phyloP scores from a whole-genome alignment of 2,113 vertebrate genomes.

The Zapornia atra region DNA sequence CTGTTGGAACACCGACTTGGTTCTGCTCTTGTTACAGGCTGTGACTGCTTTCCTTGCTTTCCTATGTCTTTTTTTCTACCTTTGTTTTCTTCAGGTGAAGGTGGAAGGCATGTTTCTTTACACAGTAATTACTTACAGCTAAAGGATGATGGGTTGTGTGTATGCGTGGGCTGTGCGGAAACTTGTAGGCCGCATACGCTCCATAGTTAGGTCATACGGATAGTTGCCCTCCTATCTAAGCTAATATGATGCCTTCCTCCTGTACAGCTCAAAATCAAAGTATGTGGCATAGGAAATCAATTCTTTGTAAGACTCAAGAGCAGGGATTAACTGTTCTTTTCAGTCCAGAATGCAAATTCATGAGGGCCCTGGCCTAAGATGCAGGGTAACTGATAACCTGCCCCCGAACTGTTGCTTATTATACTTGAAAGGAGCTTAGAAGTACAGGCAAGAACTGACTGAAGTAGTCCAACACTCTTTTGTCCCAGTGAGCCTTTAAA shows the following conservation, averaged over 20 bases:
- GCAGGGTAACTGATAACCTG: not conserved
- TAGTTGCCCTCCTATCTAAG: not conserved
- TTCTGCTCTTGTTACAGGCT: not conserved
- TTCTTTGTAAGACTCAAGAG: not conserved
- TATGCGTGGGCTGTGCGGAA: rapidly evolving
- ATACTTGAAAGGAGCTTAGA: not conserved
- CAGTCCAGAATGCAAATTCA: not conserved
- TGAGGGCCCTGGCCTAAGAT: not conserved
- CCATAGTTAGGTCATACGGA: not conserved
- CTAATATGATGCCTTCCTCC: not conserved
- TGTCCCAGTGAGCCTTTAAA: not conserved
- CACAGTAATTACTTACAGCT: not conserved
- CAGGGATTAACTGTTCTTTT: not conserved
- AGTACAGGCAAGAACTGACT: not conserved
- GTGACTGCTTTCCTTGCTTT: not conserved
- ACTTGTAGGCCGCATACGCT: not conserved
- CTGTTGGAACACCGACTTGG: not conserved
- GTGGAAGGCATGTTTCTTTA: not conserved
- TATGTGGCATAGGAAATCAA: not conserved
- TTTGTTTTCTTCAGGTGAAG: not conserved
- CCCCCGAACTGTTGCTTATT: not conserved
- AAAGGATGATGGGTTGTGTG: not conserved
- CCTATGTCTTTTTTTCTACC: not conserved
- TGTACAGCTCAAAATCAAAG: not conserved
- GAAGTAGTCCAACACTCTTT: not conserved